Percentiles rank a stretch among this genome's conserved stretches.
Conservation (phyloP, 2,888 invertebrate species). For the Anthoptus insignis region DNA sequence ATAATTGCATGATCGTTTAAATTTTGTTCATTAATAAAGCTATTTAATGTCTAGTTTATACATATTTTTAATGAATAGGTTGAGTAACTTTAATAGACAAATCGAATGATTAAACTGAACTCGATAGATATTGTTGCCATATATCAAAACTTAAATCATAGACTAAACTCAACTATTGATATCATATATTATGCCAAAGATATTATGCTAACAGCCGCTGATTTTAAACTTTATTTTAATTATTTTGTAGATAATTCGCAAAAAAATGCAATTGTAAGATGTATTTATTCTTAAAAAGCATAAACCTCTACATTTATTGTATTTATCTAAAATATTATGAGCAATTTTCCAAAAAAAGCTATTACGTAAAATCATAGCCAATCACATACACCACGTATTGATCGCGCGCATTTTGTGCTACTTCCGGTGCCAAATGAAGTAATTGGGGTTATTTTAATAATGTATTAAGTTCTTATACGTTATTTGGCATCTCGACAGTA, state of each 20-base stretch:
- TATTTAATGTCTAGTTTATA: no score
- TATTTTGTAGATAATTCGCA: not conserved
- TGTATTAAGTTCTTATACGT: constrained; percentile 2
- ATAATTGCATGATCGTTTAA: no score
- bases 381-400: constrained; percentile 49
- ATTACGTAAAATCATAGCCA: constrained; percentile 48
- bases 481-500: constrained; percentile 20
- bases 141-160: constrained; percentile 34
- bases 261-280: not conserved
- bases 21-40: no score
- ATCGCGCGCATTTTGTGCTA: constrained; percentile 51
- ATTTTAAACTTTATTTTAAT: constrained; percentile 6
- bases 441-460: constrained; percentile 51
- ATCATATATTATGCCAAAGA: not conserved
- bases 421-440: constrained; percentile 52
- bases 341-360: not conserved
- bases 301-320: not conserved
- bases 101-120: not conserved
- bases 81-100: not conserved
- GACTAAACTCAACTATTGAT: constrained; percentile 16
- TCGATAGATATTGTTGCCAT: constrained; percentile 28
- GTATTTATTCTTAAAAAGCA: not conserved
- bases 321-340: constrained; percentile 5
- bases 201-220: constrained; percentile 29
- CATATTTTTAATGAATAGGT: not conserved